Conservation (phyloP, 2,888 invertebrate genomes). For the Sinohyriopsis cumingii region DNA sequence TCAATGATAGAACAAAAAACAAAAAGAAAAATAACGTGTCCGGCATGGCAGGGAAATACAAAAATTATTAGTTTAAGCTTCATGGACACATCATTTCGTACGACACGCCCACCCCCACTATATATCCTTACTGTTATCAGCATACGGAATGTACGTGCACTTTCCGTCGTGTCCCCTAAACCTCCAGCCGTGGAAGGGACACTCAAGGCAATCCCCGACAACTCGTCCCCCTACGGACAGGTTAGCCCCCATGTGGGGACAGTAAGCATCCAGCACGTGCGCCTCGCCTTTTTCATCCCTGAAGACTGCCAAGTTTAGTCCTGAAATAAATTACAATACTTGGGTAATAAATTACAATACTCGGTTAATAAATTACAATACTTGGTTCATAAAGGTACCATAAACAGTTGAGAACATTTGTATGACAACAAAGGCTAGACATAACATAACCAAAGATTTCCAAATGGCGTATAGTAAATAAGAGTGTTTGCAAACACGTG, state of each 20-base stretch:
- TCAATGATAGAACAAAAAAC: too few species aligned
- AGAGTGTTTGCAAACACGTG: too few species aligned
- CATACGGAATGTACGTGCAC: conserved; percentile 84
- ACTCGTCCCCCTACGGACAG: conserved; percentile 83
- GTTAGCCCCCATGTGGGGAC: conserved; percentile 91
- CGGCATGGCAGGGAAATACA: too few species aligned
- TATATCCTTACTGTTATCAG: conserved; percentile 74
- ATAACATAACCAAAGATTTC: too few species aligned
- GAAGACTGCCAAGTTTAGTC: conserved; percentile 82
- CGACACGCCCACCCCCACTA: too few species aligned
- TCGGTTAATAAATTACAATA: background rate
- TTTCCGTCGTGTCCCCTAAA: conserved; percentile 83
- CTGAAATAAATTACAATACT: conserved; percentile 69
- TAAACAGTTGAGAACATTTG: too few species aligned
- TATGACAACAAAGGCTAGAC: too few species aligned
- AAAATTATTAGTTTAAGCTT: too few species aligned
- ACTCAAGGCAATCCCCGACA: conserved; percentile 83
- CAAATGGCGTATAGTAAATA: too few species aligned
- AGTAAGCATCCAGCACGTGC: conserved; percentile 86
- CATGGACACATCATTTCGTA: too few species aligned
- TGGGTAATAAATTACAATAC: background rate
- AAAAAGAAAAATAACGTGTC: too few species aligned
- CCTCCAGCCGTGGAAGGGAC: conserved; percentile 91
- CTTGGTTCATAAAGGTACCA: background rate
- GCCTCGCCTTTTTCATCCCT: conserved; percentile 78